phyloP scores from a whole-genome alignment of 2,797 vertebrate species.

The Sitta carolinensis region DNA sequence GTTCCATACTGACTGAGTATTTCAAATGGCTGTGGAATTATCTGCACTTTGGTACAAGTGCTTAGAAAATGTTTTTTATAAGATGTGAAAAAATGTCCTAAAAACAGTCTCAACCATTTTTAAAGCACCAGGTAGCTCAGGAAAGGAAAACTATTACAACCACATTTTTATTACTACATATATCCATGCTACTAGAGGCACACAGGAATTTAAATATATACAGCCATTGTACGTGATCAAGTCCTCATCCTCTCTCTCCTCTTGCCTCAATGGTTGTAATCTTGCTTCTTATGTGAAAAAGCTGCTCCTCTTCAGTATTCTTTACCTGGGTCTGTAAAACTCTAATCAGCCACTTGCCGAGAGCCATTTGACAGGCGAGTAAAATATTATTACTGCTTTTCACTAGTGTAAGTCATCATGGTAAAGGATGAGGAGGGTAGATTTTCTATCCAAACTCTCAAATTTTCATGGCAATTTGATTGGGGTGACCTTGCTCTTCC shows the following conservation, averaged over 20 bases:
- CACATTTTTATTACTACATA: neutral
- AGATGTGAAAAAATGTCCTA: neutral
- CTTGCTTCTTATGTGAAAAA: neutral
- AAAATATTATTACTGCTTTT: neutral
- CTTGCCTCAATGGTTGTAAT: neutral
- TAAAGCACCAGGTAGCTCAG: neutral
- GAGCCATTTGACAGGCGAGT: neutral
- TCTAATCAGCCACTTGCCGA: neutral
- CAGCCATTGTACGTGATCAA: neutral
- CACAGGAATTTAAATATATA: neutral
- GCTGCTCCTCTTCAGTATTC: neutral
- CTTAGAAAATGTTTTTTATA: neutral
- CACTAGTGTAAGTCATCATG: neutral
- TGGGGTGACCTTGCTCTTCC: neutral
- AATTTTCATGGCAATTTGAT: neutral
- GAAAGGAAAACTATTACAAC: neutral
- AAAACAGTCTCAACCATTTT: neutral
- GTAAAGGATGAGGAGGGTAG: neutral
- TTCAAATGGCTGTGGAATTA: neutral
- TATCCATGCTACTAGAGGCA: neutral
- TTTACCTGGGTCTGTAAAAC: neutral
- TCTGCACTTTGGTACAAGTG: neutral
- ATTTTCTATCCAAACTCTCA: neutral
- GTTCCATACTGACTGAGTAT: neutral
- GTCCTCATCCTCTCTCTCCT: neutral